Conservation (phyloP, 1,140 invertebrate species). For the Ditylenchus dipsaci region DNA sequence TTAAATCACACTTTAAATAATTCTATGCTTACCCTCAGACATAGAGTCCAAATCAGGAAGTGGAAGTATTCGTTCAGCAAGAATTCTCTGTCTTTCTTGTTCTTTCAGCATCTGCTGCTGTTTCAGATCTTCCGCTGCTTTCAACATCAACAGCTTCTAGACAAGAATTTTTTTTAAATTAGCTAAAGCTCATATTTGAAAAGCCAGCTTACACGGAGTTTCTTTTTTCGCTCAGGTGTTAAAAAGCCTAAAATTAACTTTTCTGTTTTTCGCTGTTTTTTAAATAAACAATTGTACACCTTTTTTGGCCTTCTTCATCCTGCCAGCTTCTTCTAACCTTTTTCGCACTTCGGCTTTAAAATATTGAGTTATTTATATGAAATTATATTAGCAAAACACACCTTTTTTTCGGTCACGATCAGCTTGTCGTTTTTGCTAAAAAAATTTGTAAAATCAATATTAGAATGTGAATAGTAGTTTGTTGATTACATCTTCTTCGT, state of each 20-base stretch:
- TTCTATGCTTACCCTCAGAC: background rate
- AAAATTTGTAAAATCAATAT: background rate
- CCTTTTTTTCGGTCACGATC: background rate
- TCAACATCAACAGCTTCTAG: constrained; percentile 75
- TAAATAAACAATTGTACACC: background rate
- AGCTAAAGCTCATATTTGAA: background rate
- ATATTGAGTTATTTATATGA: too few species aligned
- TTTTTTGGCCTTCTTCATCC: constrained; percentile 50
- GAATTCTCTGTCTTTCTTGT: constrained; percentile 89
- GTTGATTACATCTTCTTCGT: background rate
- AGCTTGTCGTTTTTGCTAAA: background rate
- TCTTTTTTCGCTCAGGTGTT: constrained; percentile 49
- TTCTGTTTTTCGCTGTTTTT: too few species aligned
- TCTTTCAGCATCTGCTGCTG: constrained; percentile 97
- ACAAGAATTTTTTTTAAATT: background rate
- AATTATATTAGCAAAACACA: background rate
- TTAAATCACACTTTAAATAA: too few species aligned
- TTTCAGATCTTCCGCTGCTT: constrained; percentile 97
- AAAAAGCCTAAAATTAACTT: constrained; percentile 28
- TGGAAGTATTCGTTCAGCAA: constrained; percentile 73
- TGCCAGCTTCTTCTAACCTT: constrained; percentile 48
- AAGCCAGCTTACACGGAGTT: constrained; percentile 62
- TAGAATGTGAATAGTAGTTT: background rate
- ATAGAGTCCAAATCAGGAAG: constrained; percentile 34
- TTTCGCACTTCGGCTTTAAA: constrained; percentile 44